Percentiles rank a stretch among this genome's conserved stretches.
Conservation (phyloP, 2,888 invertebrate genomes). For the Saturnia pavonia region DNA sequence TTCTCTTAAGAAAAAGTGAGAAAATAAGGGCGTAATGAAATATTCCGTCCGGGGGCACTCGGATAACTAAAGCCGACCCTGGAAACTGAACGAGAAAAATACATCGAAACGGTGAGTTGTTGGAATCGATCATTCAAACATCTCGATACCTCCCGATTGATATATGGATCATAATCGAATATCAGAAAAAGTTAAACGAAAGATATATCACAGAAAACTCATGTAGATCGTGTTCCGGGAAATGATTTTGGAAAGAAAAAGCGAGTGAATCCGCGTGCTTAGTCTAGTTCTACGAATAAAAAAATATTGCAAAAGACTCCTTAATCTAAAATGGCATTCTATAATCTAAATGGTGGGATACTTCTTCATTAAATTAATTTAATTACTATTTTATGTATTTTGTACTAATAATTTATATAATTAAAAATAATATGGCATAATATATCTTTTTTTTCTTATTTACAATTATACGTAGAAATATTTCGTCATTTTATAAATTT, state of each 20-base stretch:
- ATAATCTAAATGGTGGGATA: constrained; percentile 40
- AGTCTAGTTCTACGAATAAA: constrained; percentile 22
- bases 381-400: constrained; percentile 34
- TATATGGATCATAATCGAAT: too few relatives aligned
- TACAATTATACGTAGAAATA: constrained; percentile 25
- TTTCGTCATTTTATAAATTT: constrained; percentile 20
- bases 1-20: too few relatives aligned
- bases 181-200: too few relatives aligned
- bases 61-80: too few relatives aligned
- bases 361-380: constrained; percentile 30
- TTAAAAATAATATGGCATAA: constrained; percentile 56
- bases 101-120: too few relatives aligned
- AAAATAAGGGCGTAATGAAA: too few relatives aligned
- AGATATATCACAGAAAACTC: too few relatives aligned
- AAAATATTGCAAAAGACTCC: constrained; percentile 29
- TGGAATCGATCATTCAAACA: too few relatives aligned
- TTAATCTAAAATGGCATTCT: constrained; percentile 34
- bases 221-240: neutral
- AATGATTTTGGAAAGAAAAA: neutral
- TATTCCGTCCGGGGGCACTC: too few relatives aligned
- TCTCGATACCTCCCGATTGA: too few relatives aligned
- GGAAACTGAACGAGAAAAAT: too few relatives aligned
- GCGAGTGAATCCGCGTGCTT: neutral
- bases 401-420: constrained; percentile 51
- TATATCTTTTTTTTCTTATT: constrained; percentile 35